Conservation (phyloP, 2,888 invertebrate species). For the Alcis repandata region DNA sequence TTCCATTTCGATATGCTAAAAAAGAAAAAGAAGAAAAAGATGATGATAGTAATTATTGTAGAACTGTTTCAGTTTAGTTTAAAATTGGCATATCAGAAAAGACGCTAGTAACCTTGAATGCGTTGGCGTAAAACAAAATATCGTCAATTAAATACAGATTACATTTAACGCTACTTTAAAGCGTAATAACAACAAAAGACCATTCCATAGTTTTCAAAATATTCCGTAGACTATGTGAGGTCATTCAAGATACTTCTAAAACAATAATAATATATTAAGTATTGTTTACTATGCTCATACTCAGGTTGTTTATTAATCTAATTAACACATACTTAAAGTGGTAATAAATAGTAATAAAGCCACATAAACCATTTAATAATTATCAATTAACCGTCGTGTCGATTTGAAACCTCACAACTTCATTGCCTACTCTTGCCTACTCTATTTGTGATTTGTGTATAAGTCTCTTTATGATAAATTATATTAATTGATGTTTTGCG, state of each 20-base stretch:
- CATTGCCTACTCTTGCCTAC: background rate
- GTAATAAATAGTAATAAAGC: background rate
- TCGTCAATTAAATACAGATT: constrained; percentile 41
- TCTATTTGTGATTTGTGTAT: background rate
- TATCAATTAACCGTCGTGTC: background rate
- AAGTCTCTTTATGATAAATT: background rate
- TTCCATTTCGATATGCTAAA: no score
- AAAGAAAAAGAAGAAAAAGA: no score
- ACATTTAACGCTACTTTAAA: constrained; percentile 29
- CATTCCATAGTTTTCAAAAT: constrained; percentile 1
- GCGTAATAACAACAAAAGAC: constrained; percentile 22
- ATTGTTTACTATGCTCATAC: constrained; percentile 8
- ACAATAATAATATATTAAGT: background rate
- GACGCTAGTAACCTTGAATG: constrained; percentile 34
- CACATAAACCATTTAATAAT: background rate
- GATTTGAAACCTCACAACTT: background rate
- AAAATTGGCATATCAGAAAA: no score
- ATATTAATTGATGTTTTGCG: background rate
- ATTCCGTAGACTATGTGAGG: constrained; percentile 9
- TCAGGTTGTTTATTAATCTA: background rate
- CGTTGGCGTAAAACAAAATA: constrained; percentile 27
- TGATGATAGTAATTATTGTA: no score
- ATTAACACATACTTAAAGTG: background rate
- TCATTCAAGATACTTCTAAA: constrained; percentile 11
- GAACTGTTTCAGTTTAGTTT: no score